phyloP scores from a whole-genome alignment of 2,888 invertebrate species.

The Carcina quercana region DNA sequence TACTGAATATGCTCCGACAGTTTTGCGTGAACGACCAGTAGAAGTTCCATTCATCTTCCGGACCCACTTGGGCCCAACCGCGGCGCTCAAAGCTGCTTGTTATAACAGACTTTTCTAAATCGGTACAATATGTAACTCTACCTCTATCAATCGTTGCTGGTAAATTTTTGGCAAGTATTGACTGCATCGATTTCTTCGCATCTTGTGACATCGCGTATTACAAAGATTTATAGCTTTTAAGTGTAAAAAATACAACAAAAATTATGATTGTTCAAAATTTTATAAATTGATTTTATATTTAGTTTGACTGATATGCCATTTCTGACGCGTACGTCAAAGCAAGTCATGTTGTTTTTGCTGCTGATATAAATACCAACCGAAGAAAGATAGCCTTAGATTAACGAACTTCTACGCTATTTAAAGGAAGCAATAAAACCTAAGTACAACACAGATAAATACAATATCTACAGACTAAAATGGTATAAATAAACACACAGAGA shows the following conservation, averaged over 20 bases:
- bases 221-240: not conserved
- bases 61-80: slow-evolving; percentile 89
- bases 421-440: too few species aligned
- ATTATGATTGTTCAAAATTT: not conserved
- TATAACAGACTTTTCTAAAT: slow-evolving; percentile 94
- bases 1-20: slow-evolving; percentile 92
- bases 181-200: slow-evolving; percentile 24
- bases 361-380: too few species aligned
- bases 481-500: too few species aligned
- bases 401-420: too few species aligned
- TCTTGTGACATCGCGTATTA: slow-evolving; percentile 20
- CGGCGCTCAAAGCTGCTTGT: slow-evolving; percentile 93
- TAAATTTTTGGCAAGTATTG: slow-evolving; percentile 24
- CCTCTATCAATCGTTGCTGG: slow-evolving; percentile 30
- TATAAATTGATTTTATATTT: too few species aligned
- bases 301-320: too few species aligned
- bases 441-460: too few species aligned
- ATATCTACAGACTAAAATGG: too few species aligned
- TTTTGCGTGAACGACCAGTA: slow-evolving; percentile 96
- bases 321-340: too few species aligned
- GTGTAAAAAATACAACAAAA: not conserved
- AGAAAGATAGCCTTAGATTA: too few species aligned
- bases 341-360: too few species aligned
- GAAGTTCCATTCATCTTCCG: slow-evolving; percentile 96
- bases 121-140: slow-evolving; percentile 77